These are phyloP conservation scores for Trachelus tabidus DNA, from an alignment of 2,888 invertebrate species.

Conservation along the genomic window DNA sequence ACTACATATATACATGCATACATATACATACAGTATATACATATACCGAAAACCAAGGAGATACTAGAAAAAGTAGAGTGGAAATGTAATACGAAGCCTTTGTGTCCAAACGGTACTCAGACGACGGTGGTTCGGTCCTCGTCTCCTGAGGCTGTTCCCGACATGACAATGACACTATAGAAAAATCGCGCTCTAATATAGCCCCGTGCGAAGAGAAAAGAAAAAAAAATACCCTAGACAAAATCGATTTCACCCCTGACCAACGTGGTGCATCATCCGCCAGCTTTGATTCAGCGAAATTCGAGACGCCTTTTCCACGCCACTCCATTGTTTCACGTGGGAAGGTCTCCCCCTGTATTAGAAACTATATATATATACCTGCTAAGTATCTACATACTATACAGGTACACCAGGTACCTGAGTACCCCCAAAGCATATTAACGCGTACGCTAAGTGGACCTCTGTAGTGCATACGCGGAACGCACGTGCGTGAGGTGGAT, in stretches of 20 bases:
- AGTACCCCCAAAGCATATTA: too few species aligned
- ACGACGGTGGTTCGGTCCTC: slow-evolving; percentile 32
- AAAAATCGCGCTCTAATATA: slow-evolving; percentile 51
- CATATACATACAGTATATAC: too few species aligned
- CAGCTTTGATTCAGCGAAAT: slow-evolving; percentile 66
- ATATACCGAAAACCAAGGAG: slow-evolving; percentile 18
- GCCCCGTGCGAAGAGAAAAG: slow-evolving; percentile 15
- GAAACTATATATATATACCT: background rate
- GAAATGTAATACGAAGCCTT: slow-evolving; percentile 62
- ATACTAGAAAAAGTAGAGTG: slow-evolving; percentile 55
- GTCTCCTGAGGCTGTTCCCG: slow-evolving; percentile 30
- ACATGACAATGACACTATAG: slow-evolving; percentile 61
- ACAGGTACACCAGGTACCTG: too few species aligned
- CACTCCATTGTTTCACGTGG: slow-evolving; percentile 61
- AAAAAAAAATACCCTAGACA: slow-evolving; percentile 37
- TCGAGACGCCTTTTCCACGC: slow-evolving; percentile 63
- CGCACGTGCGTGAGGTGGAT: slow-evolving; percentile 16
- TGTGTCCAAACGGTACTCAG: slow-evolving; percentile 57
- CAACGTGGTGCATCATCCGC: slow-evolving; percentile 25
- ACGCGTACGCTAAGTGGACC: slow-evolving; percentile 1
- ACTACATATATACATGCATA: background rate
- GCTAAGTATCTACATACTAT: background rate
- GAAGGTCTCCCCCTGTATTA: background rate
- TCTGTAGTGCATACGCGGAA: slow-evolving; percentile 1
- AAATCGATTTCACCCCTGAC: slow-evolving; percentile 53